Conservation (phyloP, 2,113 vertebrate species). For the Pavo muticus region DNA sequence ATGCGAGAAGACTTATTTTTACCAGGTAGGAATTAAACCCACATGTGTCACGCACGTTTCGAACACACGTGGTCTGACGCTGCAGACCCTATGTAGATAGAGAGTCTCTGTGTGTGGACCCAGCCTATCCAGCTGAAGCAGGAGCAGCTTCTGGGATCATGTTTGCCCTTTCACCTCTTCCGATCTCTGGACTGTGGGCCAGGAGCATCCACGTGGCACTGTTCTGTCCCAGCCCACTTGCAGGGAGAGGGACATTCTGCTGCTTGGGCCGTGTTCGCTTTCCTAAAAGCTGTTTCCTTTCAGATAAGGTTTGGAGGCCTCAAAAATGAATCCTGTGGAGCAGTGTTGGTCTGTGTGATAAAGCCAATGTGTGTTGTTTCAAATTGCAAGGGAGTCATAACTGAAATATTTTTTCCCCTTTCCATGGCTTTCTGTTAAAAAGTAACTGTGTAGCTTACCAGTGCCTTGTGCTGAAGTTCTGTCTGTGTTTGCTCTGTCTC, state of each 20-base stretch:
- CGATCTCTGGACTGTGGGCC: neutral
- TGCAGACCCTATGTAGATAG: accelerated
- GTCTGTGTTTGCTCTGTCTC: neutral
- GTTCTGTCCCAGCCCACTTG: neutral
- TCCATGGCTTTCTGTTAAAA: neutral
- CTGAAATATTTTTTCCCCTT: neutral
- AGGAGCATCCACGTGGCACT: neutral
- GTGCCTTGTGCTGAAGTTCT: slow-evolving; percentile 10
- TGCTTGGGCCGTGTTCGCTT: neutral
- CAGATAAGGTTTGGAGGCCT: neutral
- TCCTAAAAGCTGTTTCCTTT: neutral
- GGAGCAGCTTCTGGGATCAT: accelerated
- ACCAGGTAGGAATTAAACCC: slow-evolving; percentile 80
- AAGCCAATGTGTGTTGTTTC: neutral
- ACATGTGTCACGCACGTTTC: neutral
- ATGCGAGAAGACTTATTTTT: slow-evolving; percentile 87
- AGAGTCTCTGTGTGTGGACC: neutral
- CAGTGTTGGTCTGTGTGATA: neutral
- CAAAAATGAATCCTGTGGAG: neutral
- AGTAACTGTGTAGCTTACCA: neutral
- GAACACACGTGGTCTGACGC: neutral
- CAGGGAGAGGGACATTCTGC: neutral
- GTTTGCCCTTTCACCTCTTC: neutral
- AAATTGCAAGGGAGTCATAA: neutral
- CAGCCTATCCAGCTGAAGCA: neutral